Base-by-base conservation (phyloP, 2,797 vertebrate genomes). In the Anolis apletophallus region DNA sequence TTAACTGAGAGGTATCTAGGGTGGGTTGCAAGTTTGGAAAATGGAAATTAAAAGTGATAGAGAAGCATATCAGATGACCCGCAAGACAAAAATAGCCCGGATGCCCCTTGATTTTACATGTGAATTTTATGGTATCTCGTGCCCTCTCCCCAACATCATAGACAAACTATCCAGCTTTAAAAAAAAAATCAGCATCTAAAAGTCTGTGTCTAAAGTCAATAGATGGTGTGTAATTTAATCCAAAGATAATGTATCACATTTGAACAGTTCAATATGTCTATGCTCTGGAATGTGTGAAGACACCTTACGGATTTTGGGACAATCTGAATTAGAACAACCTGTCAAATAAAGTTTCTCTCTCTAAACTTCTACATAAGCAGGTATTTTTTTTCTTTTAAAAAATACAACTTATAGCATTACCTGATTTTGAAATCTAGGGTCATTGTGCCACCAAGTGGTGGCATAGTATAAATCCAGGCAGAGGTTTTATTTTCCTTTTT, bases 371-470 rank as follows among this genome's bases (percentile, higher is more conserved):
- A 10, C 3, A 55, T 16, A 1, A 0, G 3, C 0, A 0, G n/a
- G n/a, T 40, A 40, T 40, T 40, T 40, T 36, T 59, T 12, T 32
- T 55, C n/a, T n/a, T n/a, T n/a, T n/a, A n/a, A 16, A 57, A 57
- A 29, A 0, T 11, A 13, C 11, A 3, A 5, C 1, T 81, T 40
- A 0, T 21, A 87, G 80, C 6, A 21, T 19, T 46, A 17, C n/a
- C 21, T 34, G 16, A 76, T 46, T 34, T 26, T 64, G 36, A 64
- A 87, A 46, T 0, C 54, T 17, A 86, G 94, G 50, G 88, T 84
- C 81, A 91, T 93, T 91, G 88, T 88, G 94, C 96, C 96, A 95
- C 87, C 96, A 96, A 93, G 93, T 92, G 96, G 86, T 50, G 1
- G 2, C 26, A 79, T 5, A 23, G 1, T 32, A 40, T 73, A 9